These are phyloP conservation scores for Drosophila austrosaltans DNA, from an alignment of 2,888 invertebrate species.

Conservation along the genomic window DNA sequence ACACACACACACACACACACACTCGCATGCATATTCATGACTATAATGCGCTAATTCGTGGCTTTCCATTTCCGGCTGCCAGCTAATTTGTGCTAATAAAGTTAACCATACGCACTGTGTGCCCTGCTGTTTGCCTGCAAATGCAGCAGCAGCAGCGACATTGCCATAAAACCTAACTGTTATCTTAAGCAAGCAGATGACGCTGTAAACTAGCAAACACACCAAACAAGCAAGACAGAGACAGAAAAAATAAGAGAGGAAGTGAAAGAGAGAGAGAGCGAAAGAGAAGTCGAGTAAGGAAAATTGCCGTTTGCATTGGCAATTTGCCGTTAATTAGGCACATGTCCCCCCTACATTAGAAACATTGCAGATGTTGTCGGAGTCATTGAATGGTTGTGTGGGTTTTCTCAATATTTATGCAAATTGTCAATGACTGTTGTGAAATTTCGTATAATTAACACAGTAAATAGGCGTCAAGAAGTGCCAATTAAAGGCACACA, in stretches of 20 bases:
- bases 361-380: constrained; percentile 38
- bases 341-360: constrained; percentile 67
- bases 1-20: neutral
- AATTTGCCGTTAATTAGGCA: constrained; percentile 68
- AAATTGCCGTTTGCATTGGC: constrained; percentile 45
- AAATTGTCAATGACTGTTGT: constrained; percentile 64
- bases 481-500: constrained; percentile 65
- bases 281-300: constrained; percentile 9
- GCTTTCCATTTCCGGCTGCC: constrained; percentile 44
- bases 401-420: constrained; percentile 64
- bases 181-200: constrained; percentile 73
- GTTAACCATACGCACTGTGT: constrained; percentile 72
- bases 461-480: constrained; percentile 51
- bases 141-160: constrained; percentile 23
- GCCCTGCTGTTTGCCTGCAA: constrained; percentile 28
- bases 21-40: constrained; percentile 32
- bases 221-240: neutral
- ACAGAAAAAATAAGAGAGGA: neutral
- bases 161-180: constrained; percentile 47
- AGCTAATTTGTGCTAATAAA: constrained; percentile 73
- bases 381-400: neutral
- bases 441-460: constrained; percentile 41
- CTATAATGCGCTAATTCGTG: constrained; percentile 61
- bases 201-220: constrained; percentile 55
- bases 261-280: constrained; percentile 13